Evolutionary conservation across 2,888 invertebrate species (phyloP), one percentile per base, ranked within the genome.

Genomic region (Habrosyne pyritoides): DNA sequence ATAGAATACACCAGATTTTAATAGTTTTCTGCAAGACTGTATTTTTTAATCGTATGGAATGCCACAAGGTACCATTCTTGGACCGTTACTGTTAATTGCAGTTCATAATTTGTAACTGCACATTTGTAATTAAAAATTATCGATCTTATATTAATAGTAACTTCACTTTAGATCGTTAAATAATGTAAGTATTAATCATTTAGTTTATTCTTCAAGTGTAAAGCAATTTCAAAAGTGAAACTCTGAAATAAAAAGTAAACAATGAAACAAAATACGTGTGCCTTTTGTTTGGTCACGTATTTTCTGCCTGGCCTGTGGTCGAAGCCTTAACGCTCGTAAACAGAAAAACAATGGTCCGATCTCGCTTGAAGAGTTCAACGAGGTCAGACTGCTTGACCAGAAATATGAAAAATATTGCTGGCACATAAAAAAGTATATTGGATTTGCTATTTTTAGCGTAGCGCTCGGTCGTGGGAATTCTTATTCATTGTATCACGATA

Each of bases 261-360:
- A 53, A 28, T 47, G 22, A 59, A 58, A 54, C 52, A 21, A 51
- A 54, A 52, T 46, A 48, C 48, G 53, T 47, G 55, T 57, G 21
- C 54, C 70, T 64, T 67, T 73, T 71, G 73, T 67, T 62, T n/a
- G 46, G 62, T 62, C 75, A 73, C 71, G 74, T 73, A 59, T 59
- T 52, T 55, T 47, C 21, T 56, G 30, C 42, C 21, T 42, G 59
- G 53, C 21, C 48, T 50, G 48, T 51, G 53, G 42, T 21, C 18
- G 21, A 18, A 21, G 52, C 36, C 26, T 54, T 26, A 47, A 10
- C 33, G 53, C 10, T 56, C 66, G 59, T 66, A 58, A 61, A 66
- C 60, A 49, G 26, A 52, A 61, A 61, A 67, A 75, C 73, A 70
- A 70, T 28, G 30, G 50, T 10, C 50, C 50, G 21, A 50, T 50